These are phyloP conservation scores for silkworm (Bombyx mori) DNA, from an alignment of 1,140 invertebrate species.

Conservation along the genomic window DNA sequence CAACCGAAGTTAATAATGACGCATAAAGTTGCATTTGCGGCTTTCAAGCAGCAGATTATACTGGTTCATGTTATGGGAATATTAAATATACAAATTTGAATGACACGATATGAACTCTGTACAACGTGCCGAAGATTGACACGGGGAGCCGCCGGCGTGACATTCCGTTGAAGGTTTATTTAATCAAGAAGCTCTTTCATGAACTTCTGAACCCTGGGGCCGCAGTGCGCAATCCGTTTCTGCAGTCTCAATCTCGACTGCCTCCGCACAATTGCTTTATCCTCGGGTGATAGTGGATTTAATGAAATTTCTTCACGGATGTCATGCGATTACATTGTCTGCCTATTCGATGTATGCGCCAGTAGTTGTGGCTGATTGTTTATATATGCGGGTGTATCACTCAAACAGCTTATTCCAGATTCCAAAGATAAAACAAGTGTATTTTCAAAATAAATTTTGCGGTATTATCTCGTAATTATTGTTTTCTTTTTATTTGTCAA, in stretches of 20 bases:
- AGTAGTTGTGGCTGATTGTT: slow-evolving; percentile 27
- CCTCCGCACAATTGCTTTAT: slow-evolving; percentile 53
- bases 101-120: slow-evolving; percentile 27
- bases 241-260: slow-evolving; percentile 59
- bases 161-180: slow-evolving; percentile 60
- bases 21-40: too few species aligned
- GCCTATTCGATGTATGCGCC: slow-evolving; percentile 21
- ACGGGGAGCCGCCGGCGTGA: slow-evolving; percentile 43
- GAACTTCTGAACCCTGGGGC: slow-evolving; percentile 23
- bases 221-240: slow-evolving; percentile 35
- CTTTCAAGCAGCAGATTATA: too few species aligned
- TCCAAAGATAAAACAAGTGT: too few species aligned
- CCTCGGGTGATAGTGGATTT: slow-evolving; percentile 55
- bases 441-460: too few species aligned
- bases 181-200: slow-evolving; percentile 54
- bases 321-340: slow-evolving; percentile 25
- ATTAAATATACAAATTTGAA: slow-evolving; percentile 7
- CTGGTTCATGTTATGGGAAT: background rate
- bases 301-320: slow-evolving; percentile 54
- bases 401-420: too few species aligned
- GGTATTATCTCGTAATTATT: too few species aligned
- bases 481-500: too few species aligned
- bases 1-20: too few species aligned
- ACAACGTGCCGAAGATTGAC: slow-evolving; percentile 48
- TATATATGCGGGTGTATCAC: too few species aligned